Evolutionary conservation across 2,797 vertebrate genomes (phyloP).

Genomic region (Hirundo rustica): DNA sequence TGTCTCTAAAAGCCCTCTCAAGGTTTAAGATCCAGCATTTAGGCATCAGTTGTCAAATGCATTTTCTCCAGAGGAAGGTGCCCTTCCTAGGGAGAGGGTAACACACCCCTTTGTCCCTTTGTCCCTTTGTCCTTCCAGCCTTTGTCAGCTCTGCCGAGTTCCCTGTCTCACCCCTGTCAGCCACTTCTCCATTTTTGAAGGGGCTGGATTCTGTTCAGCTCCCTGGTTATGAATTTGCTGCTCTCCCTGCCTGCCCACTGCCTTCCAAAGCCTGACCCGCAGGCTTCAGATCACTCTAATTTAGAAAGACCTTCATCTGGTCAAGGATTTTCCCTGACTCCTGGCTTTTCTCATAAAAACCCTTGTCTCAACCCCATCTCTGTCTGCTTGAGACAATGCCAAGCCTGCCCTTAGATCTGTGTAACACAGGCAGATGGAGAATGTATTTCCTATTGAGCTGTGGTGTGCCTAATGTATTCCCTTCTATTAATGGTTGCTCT

Average conservation of each 20-base stretch:
- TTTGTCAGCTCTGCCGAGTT: not conserved
- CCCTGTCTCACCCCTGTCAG: not conserved
- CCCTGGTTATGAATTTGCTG: not conserved
- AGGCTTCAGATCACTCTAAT: not conserved
- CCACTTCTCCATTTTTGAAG: not conserved
- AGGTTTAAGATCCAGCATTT: not conserved
- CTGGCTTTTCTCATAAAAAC: not conserved
- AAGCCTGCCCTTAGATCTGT: conserved; percentile 23
- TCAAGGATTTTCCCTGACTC: not conserved
- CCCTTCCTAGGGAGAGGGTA: not conserved
- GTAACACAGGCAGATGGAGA: not conserved
- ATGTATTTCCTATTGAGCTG: not conserved
- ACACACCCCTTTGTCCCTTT: not conserved
- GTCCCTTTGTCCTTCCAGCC: not conserved
- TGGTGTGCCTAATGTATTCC: conserved; percentile 4
- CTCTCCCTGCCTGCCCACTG: accelerated
- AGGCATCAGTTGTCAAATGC: accelerated
- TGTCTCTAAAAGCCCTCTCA: not conserved
- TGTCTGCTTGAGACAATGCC: not conserved
- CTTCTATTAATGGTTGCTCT: not conserved
- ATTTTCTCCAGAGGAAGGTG: not conserved
- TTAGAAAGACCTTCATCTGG: not conserved
- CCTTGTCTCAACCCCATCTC: not conserved
- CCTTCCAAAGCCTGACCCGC: not conserved
- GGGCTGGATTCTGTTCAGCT: not conserved